Evolutionary conservation across 1,140 invertebrate genomes (phyloP).

Genomic region (honey bee (Apis mellifera)): Amel_HAv3.1 CM009931.2:23028501-23029000

Average conservation of each 20-base stretch:
- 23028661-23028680: too few species aligned
- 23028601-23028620: too few species aligned
- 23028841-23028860: slow-evolving; percentile 19
- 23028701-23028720: too few species aligned
- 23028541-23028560: too few species aligned
- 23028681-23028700: too few species aligned
- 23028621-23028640: too few species aligned
- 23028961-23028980: slow-evolving; percentile 28
- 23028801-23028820: slow-evolving; percentile 59
- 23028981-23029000: slow-evolving; percentile 38
- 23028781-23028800: slow-evolving; percentile 19
- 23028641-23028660: too few species aligned
- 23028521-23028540: too few species aligned
- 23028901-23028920: slow-evolving; percentile 45
- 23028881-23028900: slow-evolving; percentile 27
- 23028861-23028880: neutral
- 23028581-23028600: too few species aligned
- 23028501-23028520: too few species aligned
- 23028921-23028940: slow-evolving; percentile 46
- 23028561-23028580: too few species aligned
- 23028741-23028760: neutral
- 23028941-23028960: slow-evolving; percentile 34
- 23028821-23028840: slow-evolving; percentile 44
- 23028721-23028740: neutral
- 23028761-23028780: slow-evolving; percentile 8